Conservation (phyloP, 2,888 invertebrate genomes). For the Limenitis camilla region DNA sequence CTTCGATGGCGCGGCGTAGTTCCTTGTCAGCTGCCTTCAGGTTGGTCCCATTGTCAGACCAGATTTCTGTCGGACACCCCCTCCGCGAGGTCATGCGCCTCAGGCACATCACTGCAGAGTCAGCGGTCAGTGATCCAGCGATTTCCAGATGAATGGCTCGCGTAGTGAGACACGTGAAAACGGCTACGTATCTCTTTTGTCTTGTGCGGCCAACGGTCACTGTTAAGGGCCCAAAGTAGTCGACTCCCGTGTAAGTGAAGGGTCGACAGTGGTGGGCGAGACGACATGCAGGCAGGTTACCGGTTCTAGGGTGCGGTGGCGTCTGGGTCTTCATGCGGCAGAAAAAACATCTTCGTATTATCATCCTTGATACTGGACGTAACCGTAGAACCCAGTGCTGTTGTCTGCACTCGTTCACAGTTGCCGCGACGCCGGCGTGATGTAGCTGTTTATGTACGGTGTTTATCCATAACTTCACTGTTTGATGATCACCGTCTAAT, state of each 20-base stretch:
- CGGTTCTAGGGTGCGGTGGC: constrained; percentile 11
- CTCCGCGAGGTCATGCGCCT: constrained; percentile 23
- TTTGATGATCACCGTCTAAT: background rate
- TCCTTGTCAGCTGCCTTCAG: constrained; percentile 20
- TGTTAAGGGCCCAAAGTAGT: too few species aligned
- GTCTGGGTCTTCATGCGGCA: constrained; percentile 13
- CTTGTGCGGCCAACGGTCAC: constrained; percentile 17
- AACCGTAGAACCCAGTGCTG: too few species aligned
- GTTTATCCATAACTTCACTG: background rate
- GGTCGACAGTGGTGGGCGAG: too few species aligned
- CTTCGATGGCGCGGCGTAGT: constrained; percentile 4
- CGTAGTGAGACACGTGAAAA: constrained; percentile 17
- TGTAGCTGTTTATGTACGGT: constrained; percentile 3
- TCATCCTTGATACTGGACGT: constrained; percentile 15
- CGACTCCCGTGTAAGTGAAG: too few species aligned
- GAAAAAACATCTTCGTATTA: constrained; percentile 10
- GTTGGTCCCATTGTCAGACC: constrained; percentile 26
- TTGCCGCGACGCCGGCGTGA: constrained; percentile 8
- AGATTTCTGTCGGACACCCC: constrained; percentile 21
- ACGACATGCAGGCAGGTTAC: too few species aligned
- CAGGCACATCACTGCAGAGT: constrained; percentile 24
- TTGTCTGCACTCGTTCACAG: constrained; percentile 24
- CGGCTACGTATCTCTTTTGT: constrained; percentile 15
- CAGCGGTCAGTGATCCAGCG: constrained; percentile 2
- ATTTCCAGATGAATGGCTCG: constrained; percentile 15